A percentile compares a stretch with the other conserved stretches of the same genome.
phyloP scores from a whole-genome alignment of 2,113 vertebrate genomes.

The Otus sunia region DNA sequence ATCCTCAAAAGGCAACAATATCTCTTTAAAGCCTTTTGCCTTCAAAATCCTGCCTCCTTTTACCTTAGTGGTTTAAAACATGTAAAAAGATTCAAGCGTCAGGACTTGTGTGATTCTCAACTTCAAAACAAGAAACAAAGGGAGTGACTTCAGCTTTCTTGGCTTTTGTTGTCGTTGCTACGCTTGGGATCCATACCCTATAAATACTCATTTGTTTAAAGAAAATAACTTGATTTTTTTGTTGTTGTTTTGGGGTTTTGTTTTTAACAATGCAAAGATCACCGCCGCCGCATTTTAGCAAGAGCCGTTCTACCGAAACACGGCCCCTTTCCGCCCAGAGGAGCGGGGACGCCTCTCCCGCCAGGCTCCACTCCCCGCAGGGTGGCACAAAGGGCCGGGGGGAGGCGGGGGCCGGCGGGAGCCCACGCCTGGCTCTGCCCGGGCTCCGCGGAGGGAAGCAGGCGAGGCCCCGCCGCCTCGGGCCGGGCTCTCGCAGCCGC shows the following conservation, averaged over 20 bases:
- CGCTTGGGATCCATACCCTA: not conserved
- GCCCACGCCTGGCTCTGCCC: not conserved
- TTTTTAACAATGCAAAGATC: not conserved
- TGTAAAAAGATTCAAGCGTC: not conserved
- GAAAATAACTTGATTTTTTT: not conserved
- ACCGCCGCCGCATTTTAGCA: not conserved
- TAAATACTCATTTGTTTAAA: not conserved
- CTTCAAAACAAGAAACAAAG: not conserved
- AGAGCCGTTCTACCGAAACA: not conserved
- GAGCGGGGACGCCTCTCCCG: not conserved
- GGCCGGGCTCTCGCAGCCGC: not conserved
- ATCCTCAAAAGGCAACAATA: not conserved
- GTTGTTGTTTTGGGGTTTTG: too few species aligned
- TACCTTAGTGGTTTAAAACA: not conserved
- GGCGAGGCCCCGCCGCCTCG: not conserved
- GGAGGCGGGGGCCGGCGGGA: not conserved
- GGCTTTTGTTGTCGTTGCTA: not conserved
- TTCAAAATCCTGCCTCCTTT: not conserved
- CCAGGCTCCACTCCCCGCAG: not conserved
- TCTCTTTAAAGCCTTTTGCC: not conserved
- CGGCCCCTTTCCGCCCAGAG: not conserved
- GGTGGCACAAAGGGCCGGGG: not conserved
- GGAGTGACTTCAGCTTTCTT: not conserved
- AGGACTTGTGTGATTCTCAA: not conserved
- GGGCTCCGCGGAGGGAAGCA: not conserved